phyloP scores from a whole-genome alignment of 2,888 invertebrate species.

The Nephrotoma guestfalica region DNA sequence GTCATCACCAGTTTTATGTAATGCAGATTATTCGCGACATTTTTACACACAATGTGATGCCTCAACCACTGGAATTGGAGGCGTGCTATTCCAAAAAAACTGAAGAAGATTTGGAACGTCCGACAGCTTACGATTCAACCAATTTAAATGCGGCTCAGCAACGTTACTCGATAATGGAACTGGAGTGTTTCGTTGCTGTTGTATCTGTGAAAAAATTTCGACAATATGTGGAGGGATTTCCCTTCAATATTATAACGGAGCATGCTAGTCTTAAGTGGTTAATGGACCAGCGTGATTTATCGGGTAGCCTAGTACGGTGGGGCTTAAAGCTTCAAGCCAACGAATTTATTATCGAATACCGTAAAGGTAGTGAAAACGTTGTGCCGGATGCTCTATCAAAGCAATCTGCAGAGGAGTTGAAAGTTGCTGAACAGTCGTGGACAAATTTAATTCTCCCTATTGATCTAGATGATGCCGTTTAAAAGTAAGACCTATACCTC shows the following conservation, averaged over 20 bases:
- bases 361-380: too few species aligned
- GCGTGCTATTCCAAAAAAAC: too few species aligned
- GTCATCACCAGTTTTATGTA: not conserved
- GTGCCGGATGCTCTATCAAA: not conserved
- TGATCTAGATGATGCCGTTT: not conserved
- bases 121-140: too few species aligned
- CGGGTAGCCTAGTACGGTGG: too few species aligned
- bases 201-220: not conserved
- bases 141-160: too few species aligned
- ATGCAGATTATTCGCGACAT: not conserved
- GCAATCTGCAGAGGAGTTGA: not conserved
- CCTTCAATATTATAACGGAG: not conserved
- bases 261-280: not conserved
- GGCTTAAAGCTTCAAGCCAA: too few species aligned
- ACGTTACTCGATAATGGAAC: too few species aligned
- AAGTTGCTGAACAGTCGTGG: not conserved
- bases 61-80: not conserved
- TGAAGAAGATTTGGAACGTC: too few species aligned
- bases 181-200: too few species aligned
- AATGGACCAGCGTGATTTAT: too few species aligned
- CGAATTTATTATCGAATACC: fast-evolving
- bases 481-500: not conserved
- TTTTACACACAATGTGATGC: not conserved
- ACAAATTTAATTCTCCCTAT: not conserved
- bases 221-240: not conserved